These are phyloP conservation scores for Holothuria scabra DNA, from an alignment of 53 echinoderm and acorn worm species.

Conservation along the genomic window DNA sequence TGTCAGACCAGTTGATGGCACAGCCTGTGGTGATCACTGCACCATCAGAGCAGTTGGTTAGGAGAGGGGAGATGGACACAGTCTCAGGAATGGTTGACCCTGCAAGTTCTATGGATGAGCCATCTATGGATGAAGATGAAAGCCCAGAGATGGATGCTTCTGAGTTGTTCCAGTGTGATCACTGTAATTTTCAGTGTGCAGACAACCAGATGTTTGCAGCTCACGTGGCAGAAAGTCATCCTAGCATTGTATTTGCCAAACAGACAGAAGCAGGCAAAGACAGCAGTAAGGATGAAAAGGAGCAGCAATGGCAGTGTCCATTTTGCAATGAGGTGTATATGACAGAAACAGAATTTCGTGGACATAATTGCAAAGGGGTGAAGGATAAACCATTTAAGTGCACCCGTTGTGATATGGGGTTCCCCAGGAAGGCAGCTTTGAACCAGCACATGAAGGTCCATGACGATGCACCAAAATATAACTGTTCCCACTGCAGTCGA, in stretches of 20 bases:
- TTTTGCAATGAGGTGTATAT: conserved; percentile 37
- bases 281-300: background rate
- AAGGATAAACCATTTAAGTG: conserved; percentile 54
- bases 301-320: conserved; percentile 45
- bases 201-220: conserved; percentile 4
- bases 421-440: conserved; percentile 39
- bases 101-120: background rate
- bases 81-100: background rate
- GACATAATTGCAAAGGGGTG: conserved; percentile 16
- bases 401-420: conserved; percentile 41
- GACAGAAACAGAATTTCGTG: background rate
- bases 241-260: conserved; percentile 13
- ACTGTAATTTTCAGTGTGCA: background rate
- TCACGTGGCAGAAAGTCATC: conserved; percentile 25
- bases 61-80: background rate
- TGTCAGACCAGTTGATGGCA: conserved; percentile 2
- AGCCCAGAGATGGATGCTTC: background rate
- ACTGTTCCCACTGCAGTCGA: conserved; percentile 42
- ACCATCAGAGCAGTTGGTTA: background rate
- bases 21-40: background rate
- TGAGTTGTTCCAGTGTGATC: background rate
- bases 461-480: conserved; percentile 38
- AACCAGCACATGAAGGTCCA: conserved; percentile 46
- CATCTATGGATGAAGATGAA: conserved; percentile 3
- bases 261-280: background rate